These are phyloP conservation scores for Acanthaster planci DNA, from an alignment of 35 echinoderm and acorn worm species.

Conservation along the genomic window DNA sequence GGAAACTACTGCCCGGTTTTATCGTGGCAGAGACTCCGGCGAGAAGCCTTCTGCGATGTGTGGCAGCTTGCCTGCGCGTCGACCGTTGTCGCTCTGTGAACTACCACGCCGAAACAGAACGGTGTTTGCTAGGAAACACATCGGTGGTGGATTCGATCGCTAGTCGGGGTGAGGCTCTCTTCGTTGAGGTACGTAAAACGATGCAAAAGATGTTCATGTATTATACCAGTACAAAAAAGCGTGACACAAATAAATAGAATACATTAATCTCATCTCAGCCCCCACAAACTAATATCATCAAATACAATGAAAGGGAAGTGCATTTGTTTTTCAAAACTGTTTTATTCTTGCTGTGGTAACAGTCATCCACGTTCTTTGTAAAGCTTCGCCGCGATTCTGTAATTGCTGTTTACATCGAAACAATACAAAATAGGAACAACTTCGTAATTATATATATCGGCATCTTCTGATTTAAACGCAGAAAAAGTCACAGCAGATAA, in stretches of 20 bases:
- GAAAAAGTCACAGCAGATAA: too few species aligned
- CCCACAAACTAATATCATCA: neutral
- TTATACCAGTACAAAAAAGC: too few species aligned
- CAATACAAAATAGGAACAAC: too few species aligned
- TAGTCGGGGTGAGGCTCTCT: neutral
- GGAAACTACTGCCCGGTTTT: too few species aligned
- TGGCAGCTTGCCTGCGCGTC: neutral
- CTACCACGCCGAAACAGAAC: neutral
- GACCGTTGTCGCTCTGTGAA: neutral
- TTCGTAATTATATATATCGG: too few species aligned
- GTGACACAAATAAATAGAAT: neutral
- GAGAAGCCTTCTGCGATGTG: neutral
- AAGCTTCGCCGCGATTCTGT: too few species aligned
- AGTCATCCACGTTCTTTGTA: too few species aligned
- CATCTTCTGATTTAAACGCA: too few species aligned
- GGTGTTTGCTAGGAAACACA: neutral
- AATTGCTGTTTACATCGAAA: too few species aligned
- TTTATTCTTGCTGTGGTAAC: too few species aligned
- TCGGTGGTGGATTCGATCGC: neutral
- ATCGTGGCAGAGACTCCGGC: neutral
- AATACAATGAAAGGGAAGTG: too few species aligned
- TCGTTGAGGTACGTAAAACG: neutral
- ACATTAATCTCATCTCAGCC: neutral
- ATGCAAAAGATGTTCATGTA: neutral
- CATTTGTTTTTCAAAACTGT: too few species aligned